Conservation (phyloP, 2,888 invertebrate genomes). For the Agriotes lineatus region DNA sequence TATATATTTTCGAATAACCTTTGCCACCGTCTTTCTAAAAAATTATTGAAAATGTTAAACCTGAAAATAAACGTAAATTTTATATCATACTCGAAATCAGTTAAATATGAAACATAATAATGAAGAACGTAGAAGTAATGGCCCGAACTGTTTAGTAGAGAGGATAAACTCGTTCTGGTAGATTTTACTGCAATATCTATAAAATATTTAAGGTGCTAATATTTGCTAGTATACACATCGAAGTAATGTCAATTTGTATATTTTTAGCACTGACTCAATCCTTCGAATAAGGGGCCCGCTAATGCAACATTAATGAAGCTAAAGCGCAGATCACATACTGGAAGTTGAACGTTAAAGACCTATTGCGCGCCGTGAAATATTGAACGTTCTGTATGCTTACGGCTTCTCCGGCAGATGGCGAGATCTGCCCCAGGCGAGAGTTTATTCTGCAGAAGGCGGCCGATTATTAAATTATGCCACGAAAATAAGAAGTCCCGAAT, state of each 20-base stretch:
- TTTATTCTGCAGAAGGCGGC: neutral
- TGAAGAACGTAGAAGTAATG: too few relatives aligned
- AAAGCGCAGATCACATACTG: neutral
- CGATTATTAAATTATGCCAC: neutral
- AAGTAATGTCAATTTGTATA: neutral
- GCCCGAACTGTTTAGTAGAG: too few relatives aligned
- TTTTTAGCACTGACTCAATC: slow-evolving; percentile 4
- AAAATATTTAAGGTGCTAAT: slow-evolving; percentile 4
- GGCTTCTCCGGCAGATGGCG: neutral
- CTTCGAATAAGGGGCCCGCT: neutral
- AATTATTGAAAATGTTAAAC: too few relatives aligned
- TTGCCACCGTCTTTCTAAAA: too few relatives aligned
- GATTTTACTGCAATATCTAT: neutral
- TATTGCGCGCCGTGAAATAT: neutral
- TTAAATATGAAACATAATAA: too few relatives aligned
- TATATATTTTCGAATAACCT: too few relatives aligned
- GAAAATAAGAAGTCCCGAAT: neutral
- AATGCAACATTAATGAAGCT: neutral
- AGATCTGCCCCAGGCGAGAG: neutral
- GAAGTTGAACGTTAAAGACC: neutral
- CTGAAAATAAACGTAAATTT: too few relatives aligned
- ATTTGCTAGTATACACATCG: neutral
- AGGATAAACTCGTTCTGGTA: too few relatives aligned
- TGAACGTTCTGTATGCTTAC: neutral
- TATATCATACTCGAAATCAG: too few relatives aligned